Base-by-base conservation (phyloP, 2,888 invertebrate species). In the Heliconius erato region DNA sequence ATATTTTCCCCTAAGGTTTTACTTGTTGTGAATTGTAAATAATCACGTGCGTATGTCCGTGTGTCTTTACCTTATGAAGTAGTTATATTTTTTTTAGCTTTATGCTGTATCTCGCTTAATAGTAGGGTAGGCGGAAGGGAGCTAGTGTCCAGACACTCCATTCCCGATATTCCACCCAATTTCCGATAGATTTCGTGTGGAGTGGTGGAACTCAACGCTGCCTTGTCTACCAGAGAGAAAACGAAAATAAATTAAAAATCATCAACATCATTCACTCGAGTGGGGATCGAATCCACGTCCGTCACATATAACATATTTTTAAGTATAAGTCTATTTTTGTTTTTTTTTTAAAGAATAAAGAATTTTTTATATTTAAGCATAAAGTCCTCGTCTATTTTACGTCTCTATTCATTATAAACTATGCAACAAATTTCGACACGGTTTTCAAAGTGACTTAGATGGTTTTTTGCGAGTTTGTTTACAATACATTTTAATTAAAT, bases 1-100 rank as follows among this genome's bases (percentile, higher is more conserved):
- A 78, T 67, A 78, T 78, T 76, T 76, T 78, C 78, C 65, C 67
- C 28, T 78, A 49, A 68, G 78, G 28, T 28, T 67, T 44, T 49
- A 68, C 78, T 23, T 68, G 78, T 49, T 14, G 19, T 78, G 78
- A 78, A 78, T 78, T 44, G 67, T 44, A 78, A 78, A 9, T 26
- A n/a, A 78, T 77, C 32, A 32, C 65, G 7, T 23, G 28, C 16
- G 44, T 44, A 67, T 44, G 40, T 26, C n/a, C 16, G 16, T 9
- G 16, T 72, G 23, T 28, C 49, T 35, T 26, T 40, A 26, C 63
- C 63, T 63, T 63, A 63, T n/a, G 2, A n/a, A n/a, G 3, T 63
- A n/a, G 11, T 7, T 63, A 9, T 7, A 19, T 19, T 54, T 19
- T 28, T 54, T 23, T 54, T 19, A 19, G 0, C 16, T 6, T 54